Base-by-base conservation (phyloP, 1,140 invertebrate species). In the Drosophila trapezifrons region DNA sequence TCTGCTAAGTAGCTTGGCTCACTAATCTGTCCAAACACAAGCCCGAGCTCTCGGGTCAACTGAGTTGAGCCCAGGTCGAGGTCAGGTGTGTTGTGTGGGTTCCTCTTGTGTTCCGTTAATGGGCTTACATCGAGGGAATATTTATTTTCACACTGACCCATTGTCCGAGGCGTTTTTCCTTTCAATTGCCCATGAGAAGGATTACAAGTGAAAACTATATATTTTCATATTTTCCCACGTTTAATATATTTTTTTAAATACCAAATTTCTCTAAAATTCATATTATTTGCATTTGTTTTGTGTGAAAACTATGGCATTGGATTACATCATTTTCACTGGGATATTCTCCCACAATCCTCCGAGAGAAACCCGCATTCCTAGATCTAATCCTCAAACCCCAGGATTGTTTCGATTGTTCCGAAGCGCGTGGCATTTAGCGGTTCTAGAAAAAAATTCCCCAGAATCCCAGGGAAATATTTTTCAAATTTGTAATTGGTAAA, bases 151-250 rank as follows among this genome's bases (percentile, higher is more conserved):
- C 73, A 76, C 75, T 51, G 55, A 25, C 62, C 65, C 35, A 70
- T 78, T 78, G 74, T 78, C 32, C 18, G 10, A 6, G 17, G 15
- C 12, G 20, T 27, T 25, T 59, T 59, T 55, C 52, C 20, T 25
- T 32, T 67, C 38, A 56, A 38, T 42, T 58, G 29, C 12, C 13
- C 47, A 46, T 43, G n/a, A 51, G 32, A 70, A 62, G 80, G 80
- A 84, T 84, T 84, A 85, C 66, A 49, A 76, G 70, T 35, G 0
- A 58, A 38, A 47, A 35, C 17, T 35, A 56, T 66, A 62, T 76
- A 78, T 77, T 87, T 83, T 86, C 60, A 87, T 87, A 87, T 77
- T 89, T 87, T 76, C 84, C 80, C 83, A 87, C 84, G 84, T 65
- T 58, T 58, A 66, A 58, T 47, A 70, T 32, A 59, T 25, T 9